Conservation (phyloP, 92 coral and sea anemone genomes). For the Zoanthus sociatus region DNA sequence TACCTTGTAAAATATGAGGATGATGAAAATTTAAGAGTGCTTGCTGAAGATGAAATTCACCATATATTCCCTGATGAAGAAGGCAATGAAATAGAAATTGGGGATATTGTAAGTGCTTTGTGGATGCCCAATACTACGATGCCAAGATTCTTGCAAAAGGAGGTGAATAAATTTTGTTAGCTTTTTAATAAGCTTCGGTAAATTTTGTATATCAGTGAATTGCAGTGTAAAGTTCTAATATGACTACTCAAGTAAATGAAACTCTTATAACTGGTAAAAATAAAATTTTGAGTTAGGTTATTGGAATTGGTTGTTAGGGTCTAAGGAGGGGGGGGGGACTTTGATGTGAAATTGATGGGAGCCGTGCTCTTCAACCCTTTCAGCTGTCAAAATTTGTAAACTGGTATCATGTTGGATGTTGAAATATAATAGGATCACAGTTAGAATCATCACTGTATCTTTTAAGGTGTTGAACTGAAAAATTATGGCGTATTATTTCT, state of each 20-base stretch:
- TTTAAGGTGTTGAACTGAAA: slow-evolving; percentile 5
- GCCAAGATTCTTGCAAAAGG: slow-evolving; percentile 55
- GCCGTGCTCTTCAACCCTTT: neutral
- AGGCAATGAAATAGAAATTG: slow-evolving; percentile 49
- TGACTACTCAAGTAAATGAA: neutral
- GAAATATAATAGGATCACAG: slow-evolving; percentile 2
- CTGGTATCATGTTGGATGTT: neutral
- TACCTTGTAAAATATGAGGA: slow-evolving; percentile 63
- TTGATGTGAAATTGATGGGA: neutral
- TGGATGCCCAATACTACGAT: slow-evolving; percentile 30
- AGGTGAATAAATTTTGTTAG: slow-evolving; percentile 18
- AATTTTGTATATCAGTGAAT: neutral
- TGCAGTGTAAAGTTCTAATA: neutral
- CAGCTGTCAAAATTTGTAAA: neutral
- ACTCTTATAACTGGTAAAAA: neutral
- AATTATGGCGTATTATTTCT: neutral
- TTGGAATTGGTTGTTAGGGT: slow-evolving; percentile 1
- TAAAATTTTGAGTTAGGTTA: slow-evolving; percentile 1
- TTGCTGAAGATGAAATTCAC: slow-evolving; percentile 38
- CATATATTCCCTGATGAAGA: slow-evolving; percentile 53
- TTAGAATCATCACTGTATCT: neutral
- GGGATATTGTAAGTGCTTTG: slow-evolving; percentile 60
- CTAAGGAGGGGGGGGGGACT: neutral
- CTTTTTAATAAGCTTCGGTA: slow-evolving; percentile 7
- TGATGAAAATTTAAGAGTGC: slow-evolving; percentile 42